Base-by-base conservation (phyloP, 2,113 vertebrate species). In the Barnardius zonarius region DNA sequence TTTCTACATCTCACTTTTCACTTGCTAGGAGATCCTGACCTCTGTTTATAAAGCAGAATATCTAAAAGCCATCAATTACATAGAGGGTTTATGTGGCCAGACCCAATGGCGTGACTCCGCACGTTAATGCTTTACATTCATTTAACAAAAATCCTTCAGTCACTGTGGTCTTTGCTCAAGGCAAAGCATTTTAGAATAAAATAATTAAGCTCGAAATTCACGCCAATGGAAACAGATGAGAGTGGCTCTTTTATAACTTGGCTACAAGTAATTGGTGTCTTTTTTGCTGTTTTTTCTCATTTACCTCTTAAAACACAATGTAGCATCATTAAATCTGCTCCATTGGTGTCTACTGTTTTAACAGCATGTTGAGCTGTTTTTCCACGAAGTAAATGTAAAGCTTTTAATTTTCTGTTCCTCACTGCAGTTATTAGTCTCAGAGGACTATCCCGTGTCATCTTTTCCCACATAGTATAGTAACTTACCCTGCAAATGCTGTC, bases 281-380 rank as follows among this genome's bases (percentile, higher is more conserved):
- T 92, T 35, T 77, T 35, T 69, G 62, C 79, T 70, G 25, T 0
- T 83, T 96, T 91, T 94, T 70, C 77, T 91, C 95, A 75, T 88
- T 94, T 95, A 88, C 37, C 24, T 93, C 23, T 86, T 91, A 69
- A 73, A 94, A 44, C 25, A 88, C n/a, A 79, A 85, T 57, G 39
- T 66, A 33, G n/a, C 75, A 37, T 63, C 31, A 73, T 90, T 92
- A 96, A 88, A 88, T 73, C 31, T 90, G 28, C 6, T 77, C 13
- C 28, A 68, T 18, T 92, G 44, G 7, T 92, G 55, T 68, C 73
- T 91, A 6, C 4, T 6, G 0, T 41, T 39, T 61, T 68, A 92
- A 86, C 13, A 63, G 20, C 4, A 16, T 18, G 27, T 54, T 95
- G 83, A 9, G 4, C 13, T 28, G 13, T 41, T n/a, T 41, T 72